Base-by-base conservation (phyloP, 2,888 invertebrate genomes). In the Xylophagus ater region DNA sequence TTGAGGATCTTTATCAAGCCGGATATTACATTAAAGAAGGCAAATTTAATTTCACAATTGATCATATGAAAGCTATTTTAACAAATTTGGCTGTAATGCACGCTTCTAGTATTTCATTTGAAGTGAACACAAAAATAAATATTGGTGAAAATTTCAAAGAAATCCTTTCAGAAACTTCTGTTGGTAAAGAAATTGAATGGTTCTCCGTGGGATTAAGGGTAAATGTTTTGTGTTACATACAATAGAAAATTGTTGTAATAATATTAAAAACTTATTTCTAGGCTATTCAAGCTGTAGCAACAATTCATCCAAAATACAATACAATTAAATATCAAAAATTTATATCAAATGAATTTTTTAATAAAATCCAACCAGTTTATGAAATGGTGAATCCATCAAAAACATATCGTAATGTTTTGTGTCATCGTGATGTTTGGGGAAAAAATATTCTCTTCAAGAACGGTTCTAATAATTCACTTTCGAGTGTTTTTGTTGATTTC, bases 391-490 rank as follows among this genome's bases (percentile, higher is more conserved):
- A 55, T 32, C 44, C 63, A 10, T 59, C 67, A 4, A 23, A 53
- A 31, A 51, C 50, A 32, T 60, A 66, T 56, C 51, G 60, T 4
- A 70, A 70, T 45, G 71, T 68, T 1, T 51, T 72, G 2, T 64
- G 66, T n/a, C 65, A 65, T 49, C 55, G 59, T 3, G 64, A 65
- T 48, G 50, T 56, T 24, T 65, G 65, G 65, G 51, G 53, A n/a
- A 62, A 60, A 9, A 65, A 65, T 50, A 52, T 62, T 8, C 56
- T 65, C 44, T 56, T 58, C 34, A 42, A 35, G 19, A 42, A 38
- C 24, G 43, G 40, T 4, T 21, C 36, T n/a, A 51, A 52, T 28
- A 45, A 51, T 9, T 26, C 32, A 14, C 4, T 34, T 2, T 58
- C 0, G 41, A 44, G 57, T n/a, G 39, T 60, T 0, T 47, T 64